A percentile compares a stretch with the other conserved stretches of the same genome.
phyloP scores from a whole-genome alignment of 2,888 invertebrate species.

The Limnephilus rhombicus region DNA sequence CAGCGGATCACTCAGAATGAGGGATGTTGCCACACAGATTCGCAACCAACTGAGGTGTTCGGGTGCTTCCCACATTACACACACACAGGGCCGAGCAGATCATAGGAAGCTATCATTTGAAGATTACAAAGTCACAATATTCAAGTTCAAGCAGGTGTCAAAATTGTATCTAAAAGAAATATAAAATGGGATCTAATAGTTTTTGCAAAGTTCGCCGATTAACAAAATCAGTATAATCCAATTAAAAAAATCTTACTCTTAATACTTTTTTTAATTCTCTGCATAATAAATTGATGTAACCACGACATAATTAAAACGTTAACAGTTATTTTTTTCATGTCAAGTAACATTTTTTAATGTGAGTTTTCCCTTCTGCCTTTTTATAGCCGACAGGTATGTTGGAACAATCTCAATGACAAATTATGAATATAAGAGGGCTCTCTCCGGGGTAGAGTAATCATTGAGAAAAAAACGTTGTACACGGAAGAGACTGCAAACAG shows the following conservation, averaged over 20 bases:
- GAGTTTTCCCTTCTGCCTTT: neutral
- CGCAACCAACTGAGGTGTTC: neutral
- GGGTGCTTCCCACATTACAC: neutral
- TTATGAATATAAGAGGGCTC: neutral
- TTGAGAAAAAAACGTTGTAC: neutral
- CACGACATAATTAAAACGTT: too few relatives aligned
- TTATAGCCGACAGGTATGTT: neutral
- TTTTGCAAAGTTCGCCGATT: too few relatives aligned
- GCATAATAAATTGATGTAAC: too few relatives aligned
- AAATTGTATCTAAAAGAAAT: too few relatives aligned
- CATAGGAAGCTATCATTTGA: neutral
- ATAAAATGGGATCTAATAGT: too few relatives aligned
- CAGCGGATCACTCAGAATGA: conserved; percentile 9
- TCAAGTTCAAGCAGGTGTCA: too few relatives aligned
- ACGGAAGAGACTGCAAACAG: neutral
- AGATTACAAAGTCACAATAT: neutral
- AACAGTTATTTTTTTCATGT: too few relatives aligned
- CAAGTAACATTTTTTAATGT: neutral
- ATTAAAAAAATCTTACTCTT: too few relatives aligned
- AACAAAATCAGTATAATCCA: too few relatives aligned
- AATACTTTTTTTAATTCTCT: too few relatives aligned
- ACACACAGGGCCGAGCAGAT: neutral
- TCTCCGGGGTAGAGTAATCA: neutral
- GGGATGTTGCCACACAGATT: neutral
- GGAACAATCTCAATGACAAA: neutral